A percentile compares a stretch with the other conserved stretches of the same genome.
Evolutionary conservation across 2,113 vertebrate species (phyloP).

Genomic region (Turdus rufiventris): DNA sequence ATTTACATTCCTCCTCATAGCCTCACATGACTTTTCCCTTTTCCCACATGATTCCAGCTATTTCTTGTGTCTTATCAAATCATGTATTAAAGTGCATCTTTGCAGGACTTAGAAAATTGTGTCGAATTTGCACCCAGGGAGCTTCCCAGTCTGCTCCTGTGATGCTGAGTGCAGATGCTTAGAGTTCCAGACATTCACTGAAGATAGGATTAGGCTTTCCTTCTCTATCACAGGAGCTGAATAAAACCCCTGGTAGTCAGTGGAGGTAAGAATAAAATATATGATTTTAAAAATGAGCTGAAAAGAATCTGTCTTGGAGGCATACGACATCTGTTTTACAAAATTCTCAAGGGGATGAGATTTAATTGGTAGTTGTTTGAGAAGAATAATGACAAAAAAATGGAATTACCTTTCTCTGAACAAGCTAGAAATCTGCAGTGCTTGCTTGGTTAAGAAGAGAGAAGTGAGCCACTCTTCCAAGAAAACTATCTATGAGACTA

Average conservation of each 20-base stretch:
- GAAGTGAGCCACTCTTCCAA: not conserved
- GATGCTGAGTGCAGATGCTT: not conserved
- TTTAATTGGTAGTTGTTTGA: not conserved
- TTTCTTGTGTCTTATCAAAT: not conserved
- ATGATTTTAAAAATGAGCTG: not conserved
- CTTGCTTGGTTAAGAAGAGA: not conserved
- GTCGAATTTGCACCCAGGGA: not conserved
- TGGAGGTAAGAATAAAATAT: not conserved
- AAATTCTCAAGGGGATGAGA: not conserved
- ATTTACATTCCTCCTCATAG: not conserved
- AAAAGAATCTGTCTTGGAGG: not conserved
- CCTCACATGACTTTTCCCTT: not conserved
- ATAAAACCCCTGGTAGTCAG: not conserved
- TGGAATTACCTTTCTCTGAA: not conserved
- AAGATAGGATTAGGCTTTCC: not conserved
- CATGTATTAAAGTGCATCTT: not conserved
- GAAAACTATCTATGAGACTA: not conserved
- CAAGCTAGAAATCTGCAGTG: not conserved
- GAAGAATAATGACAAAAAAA: not conserved
- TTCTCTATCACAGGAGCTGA: not conserved
- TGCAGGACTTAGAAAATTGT: not conserved
- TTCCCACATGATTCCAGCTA: not conserved
- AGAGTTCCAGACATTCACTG: not conserved
- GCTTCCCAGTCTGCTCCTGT: not conserved
- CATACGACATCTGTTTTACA: not conserved